Evolutionary conservation across 2,797 vertebrate species (phyloP).

Genomic region (Hipposideros larvatus): DNA sequence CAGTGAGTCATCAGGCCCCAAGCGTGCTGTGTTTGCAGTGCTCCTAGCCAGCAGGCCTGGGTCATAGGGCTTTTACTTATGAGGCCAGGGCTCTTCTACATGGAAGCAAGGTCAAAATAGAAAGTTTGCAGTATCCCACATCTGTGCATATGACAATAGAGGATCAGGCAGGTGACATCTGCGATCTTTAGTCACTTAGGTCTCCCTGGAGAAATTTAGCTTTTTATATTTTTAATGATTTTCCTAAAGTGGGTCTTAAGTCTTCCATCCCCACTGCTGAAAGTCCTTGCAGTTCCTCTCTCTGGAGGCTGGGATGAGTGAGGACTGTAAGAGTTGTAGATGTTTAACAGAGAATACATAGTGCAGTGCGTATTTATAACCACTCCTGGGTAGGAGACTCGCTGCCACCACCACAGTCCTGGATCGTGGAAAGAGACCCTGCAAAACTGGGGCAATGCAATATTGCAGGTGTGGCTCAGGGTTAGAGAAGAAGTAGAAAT

Average conservation of each 20-base stretch:
- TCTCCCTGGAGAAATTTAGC: neutral
- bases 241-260: neutral
- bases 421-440: neutral
- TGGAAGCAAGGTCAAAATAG: neutral
- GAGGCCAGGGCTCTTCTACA: neutral
- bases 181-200: neutral
- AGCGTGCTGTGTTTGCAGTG: neutral
- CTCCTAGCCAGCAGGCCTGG: neutral
- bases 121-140: neutral
- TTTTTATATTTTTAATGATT: slow-evolving; percentile 30
- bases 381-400: neutral
- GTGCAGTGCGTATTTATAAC: neutral
- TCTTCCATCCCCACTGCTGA: neutral
- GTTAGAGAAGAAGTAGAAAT: neutral
- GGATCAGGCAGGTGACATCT: neutral
- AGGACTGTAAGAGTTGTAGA: neutral
- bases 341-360: neutral
- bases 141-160: neutral
- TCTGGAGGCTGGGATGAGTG: neutral
- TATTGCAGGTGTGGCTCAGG: neutral
- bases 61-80: neutral
- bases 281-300: neutral
- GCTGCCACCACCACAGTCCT: neutral
- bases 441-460: neutral
- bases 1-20: neutral